phyloP scores from a whole-genome alignment of 2,888 invertebrate species.

The Lasius platythorax region DNA sequence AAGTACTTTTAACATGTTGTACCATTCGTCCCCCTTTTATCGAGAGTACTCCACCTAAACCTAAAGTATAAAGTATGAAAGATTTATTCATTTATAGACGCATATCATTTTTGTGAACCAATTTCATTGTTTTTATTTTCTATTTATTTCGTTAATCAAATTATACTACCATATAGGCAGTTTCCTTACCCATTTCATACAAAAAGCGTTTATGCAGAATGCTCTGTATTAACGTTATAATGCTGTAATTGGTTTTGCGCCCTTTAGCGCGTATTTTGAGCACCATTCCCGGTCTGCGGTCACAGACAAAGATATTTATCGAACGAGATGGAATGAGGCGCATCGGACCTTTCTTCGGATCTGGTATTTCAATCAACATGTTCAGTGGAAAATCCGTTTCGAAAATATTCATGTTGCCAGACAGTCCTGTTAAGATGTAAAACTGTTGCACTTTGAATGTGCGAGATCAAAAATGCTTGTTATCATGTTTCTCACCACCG shows the following conservation, averaged over 20 bases:
- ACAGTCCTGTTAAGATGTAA: neutral
- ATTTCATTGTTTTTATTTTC: neutral
- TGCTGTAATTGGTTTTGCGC: neutral
- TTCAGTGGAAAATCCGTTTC: too few relatives aligned
- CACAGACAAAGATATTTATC: neutral
- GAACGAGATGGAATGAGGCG: too few relatives aligned
- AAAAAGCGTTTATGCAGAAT: neutral
- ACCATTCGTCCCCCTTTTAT: too few relatives aligned
- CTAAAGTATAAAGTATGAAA: neutral
- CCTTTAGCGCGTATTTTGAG: neutral
- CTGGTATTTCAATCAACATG: too few relatives aligned
- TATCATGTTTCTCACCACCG: neutral
- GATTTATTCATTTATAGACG: neutral
- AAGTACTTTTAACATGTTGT: too few relatives aligned
- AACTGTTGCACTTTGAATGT: neutral
- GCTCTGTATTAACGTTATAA: neutral
- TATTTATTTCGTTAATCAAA: neutral
- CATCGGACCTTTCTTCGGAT: too few relatives aligned
- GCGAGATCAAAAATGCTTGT: neutral
- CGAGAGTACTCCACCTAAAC: neutral
- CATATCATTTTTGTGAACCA: neutral
- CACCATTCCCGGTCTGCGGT: neutral
- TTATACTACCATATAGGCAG: neutral
- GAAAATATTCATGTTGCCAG: neutral
- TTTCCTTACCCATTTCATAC: neutral